These are phyloP conservation scores for Agrotis clavis DNA, from an alignment of 2,888 invertebrate genomes.

Conservation along the genomic window DNA sequence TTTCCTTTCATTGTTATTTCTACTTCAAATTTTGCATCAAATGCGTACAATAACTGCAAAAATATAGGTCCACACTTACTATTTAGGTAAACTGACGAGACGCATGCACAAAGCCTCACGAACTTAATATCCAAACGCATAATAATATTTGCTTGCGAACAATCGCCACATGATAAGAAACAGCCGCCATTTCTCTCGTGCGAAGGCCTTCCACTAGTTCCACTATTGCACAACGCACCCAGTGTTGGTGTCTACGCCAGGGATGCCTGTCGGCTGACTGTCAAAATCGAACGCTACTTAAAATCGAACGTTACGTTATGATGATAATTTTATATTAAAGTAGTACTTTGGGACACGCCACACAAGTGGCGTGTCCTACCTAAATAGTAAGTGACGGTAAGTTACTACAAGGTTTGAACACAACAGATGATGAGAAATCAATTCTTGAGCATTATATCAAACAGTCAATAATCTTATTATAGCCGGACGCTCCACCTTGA, in stretches of 20 bases:
- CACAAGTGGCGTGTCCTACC: no score
- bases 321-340: conserved; percentile 39
- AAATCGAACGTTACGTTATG: conserved; percentile 13
- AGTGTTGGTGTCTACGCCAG: conserved; percentile 70
- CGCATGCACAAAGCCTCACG: conserved; percentile 64
- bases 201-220: conserved; percentile 82
- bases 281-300: conserved; percentile 61
- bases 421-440: neutral
- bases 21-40: no score
- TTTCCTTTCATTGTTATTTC: no score
- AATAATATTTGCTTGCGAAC: conserved; percentile 72
- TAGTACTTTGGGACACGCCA: conserved; percentile 12
- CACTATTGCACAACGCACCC: conserved; percentile 82
- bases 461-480: conserved; percentile 25
- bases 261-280: conserved; percentile 65
- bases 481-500: conserved; percentile 28
- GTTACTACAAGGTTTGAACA: neutral
- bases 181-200: conserved; percentile 85
- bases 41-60: no score
- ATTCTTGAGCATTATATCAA: conserved; percentile 24
- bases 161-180: conserved; percentile 86
- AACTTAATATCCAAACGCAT: conserved; percentile 76
- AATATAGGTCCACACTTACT: no score
- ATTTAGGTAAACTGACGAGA: conserved; percentile 33
- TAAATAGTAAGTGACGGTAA: no score